Base-by-base conservation (phyloP, 2,888 invertebrate species). In the Labia minor region DNA sequence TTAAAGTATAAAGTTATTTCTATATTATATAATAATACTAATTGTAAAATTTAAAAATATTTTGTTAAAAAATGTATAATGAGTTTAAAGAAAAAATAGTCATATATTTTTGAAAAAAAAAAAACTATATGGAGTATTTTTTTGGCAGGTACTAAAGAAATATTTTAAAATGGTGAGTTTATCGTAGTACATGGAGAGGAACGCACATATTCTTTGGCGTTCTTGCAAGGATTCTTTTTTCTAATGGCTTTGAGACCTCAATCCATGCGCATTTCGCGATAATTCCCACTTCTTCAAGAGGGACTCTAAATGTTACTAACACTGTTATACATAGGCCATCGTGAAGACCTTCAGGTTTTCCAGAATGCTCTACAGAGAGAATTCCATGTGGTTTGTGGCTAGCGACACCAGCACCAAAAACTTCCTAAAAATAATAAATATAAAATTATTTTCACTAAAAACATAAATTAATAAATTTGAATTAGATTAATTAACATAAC, bases 191-290 rank as follows among this genome's bases (percentile, higher is more conserved):
- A 79, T 91, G 87, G 64, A 95, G 79, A 69, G 88, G 87, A 73
- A 94, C 82, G 33, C 89, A 88, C 74, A 89, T 87, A 77, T 92
- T 86, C 75, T 88, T 89, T 64, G 86, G 85, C 69, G 92, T 81
- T 72, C 88, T 82, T 19, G 83, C 78, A 14, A 89, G 80, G 65
- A 94, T 77, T 71, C 81, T 81, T 68, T 87, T 86, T 65, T 89
- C 88, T 37, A 89, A 77, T 62, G 85, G 84, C 72, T 82, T 81
- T 21, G 87, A 82, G 62, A 92, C 78, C 78, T 93, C 92, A 72
- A 92, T 88, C 95, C 94, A 95, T 14, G 88, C 87, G 79, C 91
- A 94, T 78, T 93, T 93, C 67, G 92, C 91, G 74, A 90, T 89
- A 2, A 92, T 83, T 10, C 89, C 85, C 0, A 92, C 90, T 75